Percentiles rank a stretch among this genome's conserved stretches.
Evolutionary conservation across 2,113 vertebrate species (phyloP).

Genomic region (Amphiprion percula): DNA sequence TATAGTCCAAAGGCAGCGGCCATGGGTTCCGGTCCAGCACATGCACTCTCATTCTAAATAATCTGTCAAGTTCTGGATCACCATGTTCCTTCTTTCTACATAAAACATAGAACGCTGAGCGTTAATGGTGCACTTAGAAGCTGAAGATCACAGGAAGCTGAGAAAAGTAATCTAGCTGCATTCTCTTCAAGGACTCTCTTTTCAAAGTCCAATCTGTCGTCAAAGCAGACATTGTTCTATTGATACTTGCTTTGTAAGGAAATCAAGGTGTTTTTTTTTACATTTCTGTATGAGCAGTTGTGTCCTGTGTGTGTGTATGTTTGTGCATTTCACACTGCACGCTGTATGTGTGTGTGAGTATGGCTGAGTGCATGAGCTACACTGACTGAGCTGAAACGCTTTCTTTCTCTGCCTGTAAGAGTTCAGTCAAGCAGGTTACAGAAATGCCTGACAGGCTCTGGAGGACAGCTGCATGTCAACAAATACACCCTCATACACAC

Average conservation of each 20-base stretch:
- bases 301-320: slow-evolving; percentile 11
- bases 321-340: background rate
- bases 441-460: background rate
- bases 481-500: slow-evolving; percentile 9
- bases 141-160: background rate
- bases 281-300: background rate
- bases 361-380: background rate
- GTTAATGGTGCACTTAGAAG: background rate
- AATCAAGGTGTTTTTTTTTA: background rate
- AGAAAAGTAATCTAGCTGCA: background rate
- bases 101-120: background rate
- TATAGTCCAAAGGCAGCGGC: no score
- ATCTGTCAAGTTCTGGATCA: no score
- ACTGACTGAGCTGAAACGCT: background rate
- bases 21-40: no score
- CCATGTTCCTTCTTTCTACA: no score
- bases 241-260: background rate
- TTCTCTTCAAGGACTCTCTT: slow-evolving; percentile 14
- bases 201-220: background rate
- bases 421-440: background rate
- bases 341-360: background rate
- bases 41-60: no score
- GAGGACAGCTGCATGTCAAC: background rate
- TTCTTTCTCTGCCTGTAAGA: no score
- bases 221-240: background rate